Percentiles rank a stretch among this genome's conserved stretches.
These are phyloP conservation scores for Lerema accius DNA, from an alignment of 1,140 invertebrate genomes.

Conservation along the genomic window DNA sequence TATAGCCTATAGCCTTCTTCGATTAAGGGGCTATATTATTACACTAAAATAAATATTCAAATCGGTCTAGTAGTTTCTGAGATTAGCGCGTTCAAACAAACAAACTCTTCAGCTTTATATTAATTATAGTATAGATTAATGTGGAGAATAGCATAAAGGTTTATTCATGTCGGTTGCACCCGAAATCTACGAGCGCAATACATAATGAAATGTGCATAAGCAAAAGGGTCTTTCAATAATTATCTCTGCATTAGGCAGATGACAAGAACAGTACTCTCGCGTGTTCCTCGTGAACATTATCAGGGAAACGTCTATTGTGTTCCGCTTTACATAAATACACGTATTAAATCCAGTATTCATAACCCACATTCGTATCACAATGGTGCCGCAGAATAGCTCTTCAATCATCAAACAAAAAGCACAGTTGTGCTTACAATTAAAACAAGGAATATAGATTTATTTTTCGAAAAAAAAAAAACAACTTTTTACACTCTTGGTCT, in stretches of 20 bases:
- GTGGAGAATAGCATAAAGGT: too few species aligned
- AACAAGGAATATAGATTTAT: too few species aligned
- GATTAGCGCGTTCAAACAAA: too few species aligned
- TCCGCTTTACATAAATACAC: slow-evolving; percentile 10
- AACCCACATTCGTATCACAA: background rate
- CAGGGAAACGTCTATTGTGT: slow-evolving; percentile 39
- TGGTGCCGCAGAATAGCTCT: background rate
- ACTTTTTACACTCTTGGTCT: too few species aligned
- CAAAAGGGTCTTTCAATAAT: slow-evolving; percentile 39
- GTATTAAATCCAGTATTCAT: background rate
- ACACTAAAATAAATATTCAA: too few species aligned
- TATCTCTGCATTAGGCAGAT: slow-evolving; percentile 39
- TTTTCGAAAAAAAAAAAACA: too few species aligned
- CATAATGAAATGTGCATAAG: slow-evolving; percentile 15
- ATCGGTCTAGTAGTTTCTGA: too few species aligned
- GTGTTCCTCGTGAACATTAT: slow-evolving; percentile 40
- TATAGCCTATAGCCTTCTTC: too few species aligned
- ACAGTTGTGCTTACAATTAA: background rate
- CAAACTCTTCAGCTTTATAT: too few species aligned
- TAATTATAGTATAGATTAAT: too few species aligned
- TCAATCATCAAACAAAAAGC: slow-evolving; percentile 2
- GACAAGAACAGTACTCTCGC: slow-evolving; percentile 42
- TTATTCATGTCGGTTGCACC: background rate
- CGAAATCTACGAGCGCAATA: background rate
- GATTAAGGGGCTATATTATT: too few species aligned